phyloP scores from a whole-genome alignment of 2,797 vertebrate species.

The Hydrolagus colliei region DNA sequence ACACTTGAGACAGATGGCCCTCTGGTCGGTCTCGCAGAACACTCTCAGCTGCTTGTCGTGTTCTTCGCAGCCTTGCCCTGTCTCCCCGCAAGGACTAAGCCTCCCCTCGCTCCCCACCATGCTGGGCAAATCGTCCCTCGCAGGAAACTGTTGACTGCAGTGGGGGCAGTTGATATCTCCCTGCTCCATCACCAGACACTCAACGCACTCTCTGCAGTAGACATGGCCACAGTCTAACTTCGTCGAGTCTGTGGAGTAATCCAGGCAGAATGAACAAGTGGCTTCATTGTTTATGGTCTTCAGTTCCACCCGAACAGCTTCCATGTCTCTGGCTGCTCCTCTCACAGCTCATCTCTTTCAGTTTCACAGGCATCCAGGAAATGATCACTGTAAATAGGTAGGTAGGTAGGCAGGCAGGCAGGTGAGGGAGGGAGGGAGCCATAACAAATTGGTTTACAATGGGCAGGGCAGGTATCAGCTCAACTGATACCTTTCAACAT shows the following conservation, averaged over 20 bases:
- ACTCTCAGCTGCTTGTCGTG: background rate
- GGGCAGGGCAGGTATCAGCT: no score
- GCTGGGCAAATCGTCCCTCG: background rate
- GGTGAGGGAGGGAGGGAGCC: no score
- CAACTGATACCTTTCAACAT: no score
- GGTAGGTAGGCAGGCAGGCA: no score
- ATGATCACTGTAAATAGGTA: no score
- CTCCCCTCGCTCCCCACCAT: background rate
- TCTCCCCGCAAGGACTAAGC: no score
- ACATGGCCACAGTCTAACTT: background rate
- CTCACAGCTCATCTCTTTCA: no score
- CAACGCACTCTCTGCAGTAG: background rate
- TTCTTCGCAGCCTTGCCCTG: background rate
- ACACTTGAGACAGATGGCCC: background rate
- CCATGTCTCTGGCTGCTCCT: no score
- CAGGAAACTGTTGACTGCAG: background rate
- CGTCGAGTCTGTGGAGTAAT: background rate
- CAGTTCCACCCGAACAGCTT: background rate
- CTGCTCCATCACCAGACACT: background rate
- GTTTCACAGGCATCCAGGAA: no score
- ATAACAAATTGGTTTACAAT: no score
- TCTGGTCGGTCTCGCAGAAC: background rate
- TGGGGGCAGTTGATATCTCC: constrained; percentile 2
- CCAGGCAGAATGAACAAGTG: background rate
- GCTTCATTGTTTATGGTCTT: background rate